These are phyloP conservation scores for Pipistrellus pygmaeus DNA, from an alignment of 2,797 vertebrate species.

Conservation along the genomic window DNA sequence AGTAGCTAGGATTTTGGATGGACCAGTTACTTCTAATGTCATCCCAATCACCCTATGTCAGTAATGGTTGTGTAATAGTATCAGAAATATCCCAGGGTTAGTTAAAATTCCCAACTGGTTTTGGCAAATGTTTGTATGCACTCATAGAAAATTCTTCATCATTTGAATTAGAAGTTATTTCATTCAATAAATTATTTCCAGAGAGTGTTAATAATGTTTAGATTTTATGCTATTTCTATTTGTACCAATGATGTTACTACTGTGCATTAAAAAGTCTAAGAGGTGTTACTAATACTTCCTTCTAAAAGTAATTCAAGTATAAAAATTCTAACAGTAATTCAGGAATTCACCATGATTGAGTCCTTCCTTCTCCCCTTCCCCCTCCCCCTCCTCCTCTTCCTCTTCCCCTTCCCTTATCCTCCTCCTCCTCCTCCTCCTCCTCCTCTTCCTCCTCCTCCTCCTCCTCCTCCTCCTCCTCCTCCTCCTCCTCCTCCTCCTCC, in stretches of 20 bases:
- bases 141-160: not conserved
- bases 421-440: too few species aligned
- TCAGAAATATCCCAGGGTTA: not conserved
- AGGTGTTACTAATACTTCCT: not conserved
- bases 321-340: conserved; percentile 23
- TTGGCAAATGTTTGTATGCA: not conserved
- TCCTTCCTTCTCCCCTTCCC: too few species aligned
- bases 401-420: too few species aligned
- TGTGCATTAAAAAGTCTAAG: not conserved
- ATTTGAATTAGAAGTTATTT: not conserved
- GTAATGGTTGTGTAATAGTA: not conserved
- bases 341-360: not conserved
- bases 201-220: not conserved
- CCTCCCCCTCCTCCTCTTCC: too few species aligned
- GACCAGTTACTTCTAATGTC: not conserved
- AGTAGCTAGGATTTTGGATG: not conserved
- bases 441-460: too few species aligned
- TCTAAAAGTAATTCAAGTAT: not conserved
- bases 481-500: too few species aligned
- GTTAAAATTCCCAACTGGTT: not conserved
- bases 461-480: too few species aligned
- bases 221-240: not conserved
- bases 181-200: not conserved
- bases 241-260: not conserved
- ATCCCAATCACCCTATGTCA: not conserved